Percentiles rank a stretch among this genome's conserved stretches.
These are phyloP conservation scores for Sympetrum striolatum DNA, from an alignment of 2,888 invertebrate species.

Conservation along the genomic window DNA sequence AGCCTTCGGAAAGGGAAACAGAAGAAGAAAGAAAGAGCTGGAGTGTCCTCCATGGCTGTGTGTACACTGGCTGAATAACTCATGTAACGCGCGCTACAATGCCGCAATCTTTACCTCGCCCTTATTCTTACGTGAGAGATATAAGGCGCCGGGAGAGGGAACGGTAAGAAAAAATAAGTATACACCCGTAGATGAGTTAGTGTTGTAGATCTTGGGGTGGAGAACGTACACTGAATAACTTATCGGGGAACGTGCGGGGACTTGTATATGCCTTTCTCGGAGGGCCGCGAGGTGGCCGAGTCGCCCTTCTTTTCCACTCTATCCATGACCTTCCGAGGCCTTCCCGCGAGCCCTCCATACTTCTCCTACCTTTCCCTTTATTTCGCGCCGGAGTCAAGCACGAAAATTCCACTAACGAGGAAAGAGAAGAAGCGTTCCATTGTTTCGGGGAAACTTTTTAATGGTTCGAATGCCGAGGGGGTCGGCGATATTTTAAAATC, in stretches of 20 bases:
- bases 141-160: not conserved
- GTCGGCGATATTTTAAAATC: constrained; percentile 2
- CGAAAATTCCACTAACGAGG: not conserved
- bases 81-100: not conserved
- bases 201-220: constrained; percentile 9
- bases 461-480: not conserved
- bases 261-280: not conserved
- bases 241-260: constrained; percentile 24
- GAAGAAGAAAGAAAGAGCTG: not conserved
- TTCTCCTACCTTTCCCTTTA: not conserved
- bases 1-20: not conserved
- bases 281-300: not conserved
- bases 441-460: constrained; percentile 20
- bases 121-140: not conserved
- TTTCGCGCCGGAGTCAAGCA: not conserved
- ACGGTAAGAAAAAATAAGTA: not conserved
- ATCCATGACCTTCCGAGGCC: not conserved
- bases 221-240: constrained; percentile 10
- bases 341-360: not conserved
- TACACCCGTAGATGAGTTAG: constrained; percentile 27
- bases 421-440: not conserved
- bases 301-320: not conserved
- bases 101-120: not conserved
- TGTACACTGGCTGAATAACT: constrained; percentile 1
- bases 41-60: not conserved